Evolutionary conservation across 2,797 vertebrate species (phyloP), one percentile per base, ranked within the genome.

Genomic region (Molothrus ater): DNA sequence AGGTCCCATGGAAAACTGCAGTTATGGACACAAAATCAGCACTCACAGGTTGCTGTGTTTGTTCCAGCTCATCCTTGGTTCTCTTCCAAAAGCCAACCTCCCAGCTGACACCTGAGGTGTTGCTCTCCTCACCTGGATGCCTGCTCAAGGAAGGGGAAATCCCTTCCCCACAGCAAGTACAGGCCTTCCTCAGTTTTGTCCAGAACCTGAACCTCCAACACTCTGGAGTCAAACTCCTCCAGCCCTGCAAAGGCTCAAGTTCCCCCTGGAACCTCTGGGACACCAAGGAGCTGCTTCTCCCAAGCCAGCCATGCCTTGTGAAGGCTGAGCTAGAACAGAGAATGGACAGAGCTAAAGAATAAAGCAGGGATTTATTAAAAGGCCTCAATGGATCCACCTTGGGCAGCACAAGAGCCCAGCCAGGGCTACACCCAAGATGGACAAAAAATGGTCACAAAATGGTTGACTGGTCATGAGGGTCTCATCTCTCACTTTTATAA

Each of bases 1-100:
- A 97, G 97, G 96, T 98, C 97, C 97, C 95, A 95, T 63, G 90
- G 79, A 86, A 60, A 65, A 87, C 5, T 15, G 65, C n/a, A 71
- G 66, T 59, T 80, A 57, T 11, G 34, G 80, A 73, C 53, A 94
- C 71, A 96, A 93, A 96, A 86, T 9, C 76, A 95, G 51, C 70
- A 93, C 80, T 80, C 91, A 76, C 50, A 71, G 70, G 56, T 82
- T 88, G 88, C 71, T 36, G 9, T 45, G 87, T 51, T 85, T 65
- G 31, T 78, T 82, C 50, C 78, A 56, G 18, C 7, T 57, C 32
- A 61, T 68, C 47, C 74, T 75, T 54, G 40, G 10, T 16, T 88
- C 51, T 84, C 53, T 82, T 82, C 48, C 66, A 75, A 86, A 81
- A 90, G 40, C 47, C 66, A 90, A 0, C 2, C 25, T 91, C 34